A percentile compares a stretch with the other conserved stretches of the same genome.
phyloP scores from a whole-genome alignment of 2,113 vertebrate species.

The Crotalus viridis region DNA sequence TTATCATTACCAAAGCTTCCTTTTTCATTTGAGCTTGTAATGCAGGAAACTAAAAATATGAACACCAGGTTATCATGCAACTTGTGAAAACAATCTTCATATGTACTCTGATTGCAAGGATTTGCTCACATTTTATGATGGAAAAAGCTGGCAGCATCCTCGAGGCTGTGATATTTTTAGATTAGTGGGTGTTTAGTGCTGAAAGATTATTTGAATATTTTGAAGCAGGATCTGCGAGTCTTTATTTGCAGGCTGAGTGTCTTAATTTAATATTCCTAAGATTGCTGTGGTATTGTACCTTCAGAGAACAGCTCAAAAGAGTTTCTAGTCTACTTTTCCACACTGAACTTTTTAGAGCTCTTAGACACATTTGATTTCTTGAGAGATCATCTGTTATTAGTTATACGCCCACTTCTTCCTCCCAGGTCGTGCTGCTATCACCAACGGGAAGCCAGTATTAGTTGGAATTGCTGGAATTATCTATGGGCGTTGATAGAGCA shows the following conservation, averaged over 20 bases:
- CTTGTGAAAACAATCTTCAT: not conserved
- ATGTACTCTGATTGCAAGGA: not conserved
- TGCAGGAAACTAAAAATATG: not conserved
- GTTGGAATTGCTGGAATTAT: not conserved
- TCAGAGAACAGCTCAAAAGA: not conserved
- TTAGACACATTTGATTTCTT: not conserved
- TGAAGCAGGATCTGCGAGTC: not conserved
- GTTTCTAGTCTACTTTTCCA: not conserved
- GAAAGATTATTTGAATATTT: conserved; percentile 5
- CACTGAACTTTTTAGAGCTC: not conserved
- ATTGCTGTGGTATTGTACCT: not conserved
- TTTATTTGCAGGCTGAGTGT: not conserved
- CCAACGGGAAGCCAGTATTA: not conserved
- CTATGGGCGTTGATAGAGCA: no score
- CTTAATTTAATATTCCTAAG: no score
- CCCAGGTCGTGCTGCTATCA: not conserved
- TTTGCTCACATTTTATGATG: conserved; percentile 8
- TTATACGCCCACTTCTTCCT: not conserved
- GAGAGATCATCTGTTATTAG: not conserved
- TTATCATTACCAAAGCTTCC: not conserved
- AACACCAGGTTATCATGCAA: not conserved
- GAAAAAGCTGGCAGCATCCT: not conserved
- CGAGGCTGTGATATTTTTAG: not conserved
- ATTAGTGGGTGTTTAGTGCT: conserved; percentile 5
- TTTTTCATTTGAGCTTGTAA: not conserved